phyloP scores from a whole-genome alignment of 2,888 invertebrate genomes.

The Chloroclystis v-ata region DNA sequence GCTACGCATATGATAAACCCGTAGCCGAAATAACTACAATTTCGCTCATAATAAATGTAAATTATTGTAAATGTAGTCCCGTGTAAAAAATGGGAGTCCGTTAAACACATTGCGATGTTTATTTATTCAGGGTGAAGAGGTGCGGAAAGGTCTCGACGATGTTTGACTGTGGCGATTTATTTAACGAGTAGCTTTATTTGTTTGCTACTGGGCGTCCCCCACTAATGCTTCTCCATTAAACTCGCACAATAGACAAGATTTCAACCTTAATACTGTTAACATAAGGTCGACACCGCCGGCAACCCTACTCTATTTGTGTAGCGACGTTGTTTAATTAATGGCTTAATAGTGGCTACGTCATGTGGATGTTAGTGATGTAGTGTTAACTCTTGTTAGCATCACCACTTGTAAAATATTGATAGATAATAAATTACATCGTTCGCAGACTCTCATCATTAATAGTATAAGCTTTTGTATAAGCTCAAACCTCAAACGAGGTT shows the following conservation, averaged over 20 bases:
- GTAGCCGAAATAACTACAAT: background rate
- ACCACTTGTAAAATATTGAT: slow-evolving; percentile 12
- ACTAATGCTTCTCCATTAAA: slow-evolving; percentile 61
- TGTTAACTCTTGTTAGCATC: slow-evolving; percentile 31
- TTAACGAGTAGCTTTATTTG: slow-evolving; percentile 68
- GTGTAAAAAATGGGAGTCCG: slow-evolving; percentile 31
- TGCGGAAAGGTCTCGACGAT: slow-evolving; percentile 58
- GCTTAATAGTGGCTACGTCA: slow-evolving; percentile 58
- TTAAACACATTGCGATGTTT: slow-evolving; percentile 54
- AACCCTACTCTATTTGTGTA: slow-evolving; percentile 29
- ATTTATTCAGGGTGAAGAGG: slow-evolving; percentile 56
- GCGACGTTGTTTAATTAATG: slow-evolving; percentile 55
- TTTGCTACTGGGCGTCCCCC: slow-evolving; percentile 51
- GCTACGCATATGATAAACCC: no score
- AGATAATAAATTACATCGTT: background rate
- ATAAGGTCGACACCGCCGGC: slow-evolving; percentile 35
- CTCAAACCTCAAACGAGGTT: no score
- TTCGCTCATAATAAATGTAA: slow-evolving; percentile 9
- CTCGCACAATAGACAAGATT: slow-evolving; percentile 45
- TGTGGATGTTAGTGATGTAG: slow-evolving; percentile 44
- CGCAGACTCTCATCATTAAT: background rate
- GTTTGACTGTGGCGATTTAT: slow-evolving; percentile 66
- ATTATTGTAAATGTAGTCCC: slow-evolving; percentile 15
- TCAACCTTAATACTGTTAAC: slow-evolving; percentile 46
- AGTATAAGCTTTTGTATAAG: background rate